A percentile compares a stretch with the other conserved stretches of the same genome.
These are phyloP conservation scores for Scomber colias DNA, from an alignment of 2,113 vertebrate species.

Conservation along the genomic window DNA sequence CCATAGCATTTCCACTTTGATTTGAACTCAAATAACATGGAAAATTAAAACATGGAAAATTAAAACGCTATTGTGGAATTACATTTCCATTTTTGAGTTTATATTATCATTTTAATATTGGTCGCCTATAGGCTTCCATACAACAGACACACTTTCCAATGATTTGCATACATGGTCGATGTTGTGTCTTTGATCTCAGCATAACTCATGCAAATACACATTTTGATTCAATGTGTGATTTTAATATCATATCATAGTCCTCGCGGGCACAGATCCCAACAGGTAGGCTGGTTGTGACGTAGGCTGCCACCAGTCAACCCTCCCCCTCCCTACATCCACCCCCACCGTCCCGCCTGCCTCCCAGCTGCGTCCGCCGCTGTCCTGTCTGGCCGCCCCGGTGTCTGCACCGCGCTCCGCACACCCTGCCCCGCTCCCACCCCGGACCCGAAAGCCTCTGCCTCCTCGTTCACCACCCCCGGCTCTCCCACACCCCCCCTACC, in stretches of 20 bases:
- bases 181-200: neutral
- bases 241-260: neutral
- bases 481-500: conserved; percentile 36
- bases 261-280: conserved; percentile 44
- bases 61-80: no score
- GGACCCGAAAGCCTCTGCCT: conserved; percentile 70
- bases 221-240: neutral
- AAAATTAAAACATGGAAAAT: no score
- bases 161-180: neutral
- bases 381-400: conserved; percentile 82
- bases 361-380: conserved; percentile 85
- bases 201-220: neutral
- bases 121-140: no score
- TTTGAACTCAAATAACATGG: no score
- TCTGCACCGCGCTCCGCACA: conserved; percentile 78
- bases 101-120: no score
- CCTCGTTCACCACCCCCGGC: conserved; percentile 66
- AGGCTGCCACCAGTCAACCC: conserved; percentile 57
- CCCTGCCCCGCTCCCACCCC: conserved; percentile 76
- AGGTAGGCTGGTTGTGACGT: conserved; percentile 83
- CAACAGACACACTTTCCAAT: no score
- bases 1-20: no score
- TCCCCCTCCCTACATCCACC: conserved; percentile 73
- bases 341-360: conserved; percentile 81
- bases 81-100: no score